Percentiles rank a stretch among this genome's conserved stretches.
Evolutionary conservation across 2,797 vertebrate species (phyloP).

Genomic region (Tauraco hartlaubi): DNA sequence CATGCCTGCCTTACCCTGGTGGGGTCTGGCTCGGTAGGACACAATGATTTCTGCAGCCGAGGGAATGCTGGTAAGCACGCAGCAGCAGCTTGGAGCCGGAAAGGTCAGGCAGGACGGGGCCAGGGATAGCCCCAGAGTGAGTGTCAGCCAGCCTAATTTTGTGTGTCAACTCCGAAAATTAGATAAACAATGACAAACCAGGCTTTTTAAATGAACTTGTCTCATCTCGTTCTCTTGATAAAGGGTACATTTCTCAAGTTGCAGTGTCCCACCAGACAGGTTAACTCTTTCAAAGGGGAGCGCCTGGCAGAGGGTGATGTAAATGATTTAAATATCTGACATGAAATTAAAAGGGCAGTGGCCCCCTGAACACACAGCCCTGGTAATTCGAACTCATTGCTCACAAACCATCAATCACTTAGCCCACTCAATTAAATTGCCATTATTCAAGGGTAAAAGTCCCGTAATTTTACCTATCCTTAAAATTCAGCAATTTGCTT

Average conservation of each 20-base stretch:
- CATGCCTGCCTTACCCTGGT: neutral
- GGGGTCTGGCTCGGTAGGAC: neutral
- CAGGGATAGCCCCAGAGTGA: constrained; percentile 73
- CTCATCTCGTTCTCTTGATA: constrained; percentile 87
- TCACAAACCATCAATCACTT: constrained; percentile 57
- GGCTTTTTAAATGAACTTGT: constrained; percentile 90
- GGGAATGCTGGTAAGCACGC: constrained; percentile 3
- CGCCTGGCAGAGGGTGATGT: neutral
- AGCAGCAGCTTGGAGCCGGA: constrained; percentile 8
- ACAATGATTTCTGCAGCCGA: neutral
- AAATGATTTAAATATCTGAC: constrained; percentile 44
- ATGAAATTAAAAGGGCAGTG: constrained; percentile 65
- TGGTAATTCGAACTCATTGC: constrained; percentile 40
- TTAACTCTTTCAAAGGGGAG: constrained; percentile 76
- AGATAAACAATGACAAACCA: constrained; percentile 86
- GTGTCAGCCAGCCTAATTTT: constrained; percentile 86
- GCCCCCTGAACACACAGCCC: neutral
- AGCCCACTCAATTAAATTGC: constrained; percentile 37
- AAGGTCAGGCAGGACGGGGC: constrained; percentile 78
- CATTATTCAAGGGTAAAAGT: constrained; percentile 45
- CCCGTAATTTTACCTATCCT: neutral
- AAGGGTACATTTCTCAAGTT: constrained; percentile 75
- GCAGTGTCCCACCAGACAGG: constrained; percentile 55
- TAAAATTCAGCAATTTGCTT: neutral
- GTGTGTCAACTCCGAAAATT: constrained; percentile 87